Evolutionary conservation across 2,113 vertebrate genomes (phyloP), one percentile per base, ranked within the genome.

Genomic region (Romanogobio albipinnatus): DNA sequence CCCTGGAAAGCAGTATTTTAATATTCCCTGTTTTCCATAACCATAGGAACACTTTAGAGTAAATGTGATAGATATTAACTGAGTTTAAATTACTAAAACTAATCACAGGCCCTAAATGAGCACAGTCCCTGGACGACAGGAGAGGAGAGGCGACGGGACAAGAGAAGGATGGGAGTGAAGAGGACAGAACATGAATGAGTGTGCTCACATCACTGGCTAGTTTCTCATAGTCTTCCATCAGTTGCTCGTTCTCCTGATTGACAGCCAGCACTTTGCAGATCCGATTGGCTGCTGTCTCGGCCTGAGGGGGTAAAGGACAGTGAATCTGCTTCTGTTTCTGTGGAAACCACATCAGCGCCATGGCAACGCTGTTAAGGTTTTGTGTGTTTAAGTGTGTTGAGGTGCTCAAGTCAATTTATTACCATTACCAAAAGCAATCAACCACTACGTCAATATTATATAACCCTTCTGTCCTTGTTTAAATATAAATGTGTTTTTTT

Each of bases 201-300:
- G 88, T 88, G 96, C 98, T 94, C 96, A 99, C 98, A 94, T 99
- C 97, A 83, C 96, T 99, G 93, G 98, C 98, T 93, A 99, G 95
- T 93, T 97, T 99, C 93, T 99, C 98, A 2, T 99, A 99, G 94
- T 99, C 97, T 92, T 99, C 98, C 98, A 99, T 99, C 88, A 99
- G 96, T 93, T 98, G 97, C 86, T 99, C 98, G 0, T 99, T 99
- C 94, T 99, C 98, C 90, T 99, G 98, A 94, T 99, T 99, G 87
- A 99, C 98, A 8, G 98, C 98, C 93, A 99, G 93, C 88, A 99
- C 98, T 93, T 99, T 99, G 95, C 98, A 99, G 95, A 99, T 99
- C 86, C 98, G 96, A 93, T 99, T 99, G 91, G 98, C 98, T 87
- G 98, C 98, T 19, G 98, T 99, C 93, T 99, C 98, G 43, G 98